Base-by-base conservation (phyloP, 2,888 invertebrate species). In the Flexamia atlantica region DNA sequence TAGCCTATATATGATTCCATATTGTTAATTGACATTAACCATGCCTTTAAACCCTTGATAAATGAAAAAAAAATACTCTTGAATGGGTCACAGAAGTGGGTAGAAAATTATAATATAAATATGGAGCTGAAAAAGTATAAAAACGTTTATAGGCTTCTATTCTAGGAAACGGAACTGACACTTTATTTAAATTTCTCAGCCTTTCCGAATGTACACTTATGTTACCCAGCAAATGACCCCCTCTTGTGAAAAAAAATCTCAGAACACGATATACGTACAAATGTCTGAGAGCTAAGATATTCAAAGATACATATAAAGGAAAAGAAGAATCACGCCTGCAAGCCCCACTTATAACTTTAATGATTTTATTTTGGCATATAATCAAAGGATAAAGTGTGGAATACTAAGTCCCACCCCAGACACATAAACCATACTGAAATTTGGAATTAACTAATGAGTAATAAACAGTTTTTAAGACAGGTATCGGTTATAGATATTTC, bases 351-450 rank as follows among this genome's bases (percentile, higher is more conserved):
- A 60, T 60, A 23, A 60, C 28, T 60, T 25, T 60, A 3, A 60
- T 60, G 3, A 60, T 20, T 23, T 23, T 60, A 23, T 60, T 60
- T 60, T 60, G 60, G 14, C 23, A 14, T 10, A 60, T 14, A 10
- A 60, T 60, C 12, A 60, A 23, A 23, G 60, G 60, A 3, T 60
- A 60, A 2, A 60, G 4, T 9, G 60, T 60, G 2, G 60, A n/a
- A 20, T 60, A 60, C 5, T 60, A 60, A 23, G 60, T 60, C n/a
- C 60, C 60, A 57, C 60, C 60, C 60, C 60, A 60, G 60, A 20
- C 10, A 23, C 23, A 60, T 60, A 28, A 14, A 23, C 28, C 60
- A 60, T 60, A 60, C 60, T 60, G 60, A 4, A 60, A 20, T 28
- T 60, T 60, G 5, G 60, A 25, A 23, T 12, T 9, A 9, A 46